phyloP scores from a whole-genome alignment of 2,113 vertebrate species.

The Cynoglossus semilaevis region DNA sequence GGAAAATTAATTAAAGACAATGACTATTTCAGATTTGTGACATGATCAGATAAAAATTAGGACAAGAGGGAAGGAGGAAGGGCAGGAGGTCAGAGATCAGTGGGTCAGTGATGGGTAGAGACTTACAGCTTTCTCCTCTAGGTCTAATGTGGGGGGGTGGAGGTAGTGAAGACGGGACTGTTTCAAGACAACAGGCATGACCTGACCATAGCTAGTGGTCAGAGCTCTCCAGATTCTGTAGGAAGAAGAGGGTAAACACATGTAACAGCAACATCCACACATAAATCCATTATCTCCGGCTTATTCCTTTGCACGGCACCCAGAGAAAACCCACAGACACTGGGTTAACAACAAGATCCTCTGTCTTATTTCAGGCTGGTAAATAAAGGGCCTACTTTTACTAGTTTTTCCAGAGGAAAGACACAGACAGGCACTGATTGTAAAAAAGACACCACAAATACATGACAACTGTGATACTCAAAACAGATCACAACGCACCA shows the following conservation, averaged over 20 bases:
- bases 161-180: slow-evolving; percentile 83
- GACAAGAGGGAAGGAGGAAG: background rate
- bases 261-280: background rate
- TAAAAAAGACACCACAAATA: background rate
- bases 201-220: slow-evolving; percentile 85
- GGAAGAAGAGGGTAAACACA: background rate
- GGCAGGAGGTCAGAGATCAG: slow-evolving; percentile 27
- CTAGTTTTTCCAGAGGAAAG: background rate
- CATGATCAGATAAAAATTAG: slow-evolving; percentile 37
- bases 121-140: slow-evolving; percentile 85
- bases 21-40: slow-evolving; percentile 49
- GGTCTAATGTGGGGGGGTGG: slow-evolving; percentile 83
- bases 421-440: background rate
- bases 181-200: slow-evolving; percentile 92
- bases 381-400: too few species aligned
- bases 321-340: background rate
- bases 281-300: background rate
- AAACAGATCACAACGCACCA: too few species aligned
- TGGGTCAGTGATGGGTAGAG: background rate
- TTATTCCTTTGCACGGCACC: background rate
- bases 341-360: too few species aligned
- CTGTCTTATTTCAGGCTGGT: background rate
- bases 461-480: too few species aligned
- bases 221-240: slow-evolving; percentile 91
- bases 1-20: slow-evolving; percentile 52